Percentiles rank a stretch among this genome's conserved stretches.
phyloP scores from a whole-genome alignment of 2,113 vertebrate genomes.

The Nothobranchius kuhntae region DNA sequence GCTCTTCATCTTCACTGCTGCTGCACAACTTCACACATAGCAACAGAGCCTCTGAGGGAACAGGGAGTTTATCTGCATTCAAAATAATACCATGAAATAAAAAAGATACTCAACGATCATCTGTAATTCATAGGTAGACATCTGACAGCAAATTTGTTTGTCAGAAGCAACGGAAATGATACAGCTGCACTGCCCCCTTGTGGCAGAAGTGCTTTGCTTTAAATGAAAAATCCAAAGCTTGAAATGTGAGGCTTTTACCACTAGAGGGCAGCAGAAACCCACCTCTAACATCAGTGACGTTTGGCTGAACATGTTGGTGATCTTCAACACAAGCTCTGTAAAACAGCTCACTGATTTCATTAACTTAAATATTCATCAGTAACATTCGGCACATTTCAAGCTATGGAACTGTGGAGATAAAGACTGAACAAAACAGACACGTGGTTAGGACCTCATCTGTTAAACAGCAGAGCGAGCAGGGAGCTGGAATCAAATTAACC shows the following conservation, averaged over 20 bases:
- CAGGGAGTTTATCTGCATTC: neutral
- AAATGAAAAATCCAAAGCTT: neutral
- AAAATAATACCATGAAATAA: neutral
- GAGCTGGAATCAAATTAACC: constrained; percentile 60
- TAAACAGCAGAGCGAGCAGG: constrained; percentile 19
- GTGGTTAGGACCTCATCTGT: constrained; percentile 9
- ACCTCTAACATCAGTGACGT: neutral
- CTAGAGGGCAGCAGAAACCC: constrained; percentile 44
- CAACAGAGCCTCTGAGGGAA: neutral
- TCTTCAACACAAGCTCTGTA: neutral
- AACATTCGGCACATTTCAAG: neutral
- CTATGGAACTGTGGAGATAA: neutral
- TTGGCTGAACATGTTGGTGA: neutral
- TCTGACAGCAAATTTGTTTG: neutral
- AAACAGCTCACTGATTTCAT: neutral
- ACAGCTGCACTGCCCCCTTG: constrained; percentile 37
- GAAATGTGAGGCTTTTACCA: constrained; percentile 21
- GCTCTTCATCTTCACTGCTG: constrained; percentile 22
- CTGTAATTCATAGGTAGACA: no score
- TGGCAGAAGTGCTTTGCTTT: constrained; percentile 8
- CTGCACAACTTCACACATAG: constrained; percentile 2
- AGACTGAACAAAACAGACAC: constrained; percentile 17
- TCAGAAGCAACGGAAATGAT: neutral
- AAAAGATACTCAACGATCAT: no score
- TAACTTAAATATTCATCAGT: neutral